These are phyloP conservation scores for Nomada hirtipes DNA, from an alignment of 2,888 invertebrate species.

Conservation along the genomic window DNA sequence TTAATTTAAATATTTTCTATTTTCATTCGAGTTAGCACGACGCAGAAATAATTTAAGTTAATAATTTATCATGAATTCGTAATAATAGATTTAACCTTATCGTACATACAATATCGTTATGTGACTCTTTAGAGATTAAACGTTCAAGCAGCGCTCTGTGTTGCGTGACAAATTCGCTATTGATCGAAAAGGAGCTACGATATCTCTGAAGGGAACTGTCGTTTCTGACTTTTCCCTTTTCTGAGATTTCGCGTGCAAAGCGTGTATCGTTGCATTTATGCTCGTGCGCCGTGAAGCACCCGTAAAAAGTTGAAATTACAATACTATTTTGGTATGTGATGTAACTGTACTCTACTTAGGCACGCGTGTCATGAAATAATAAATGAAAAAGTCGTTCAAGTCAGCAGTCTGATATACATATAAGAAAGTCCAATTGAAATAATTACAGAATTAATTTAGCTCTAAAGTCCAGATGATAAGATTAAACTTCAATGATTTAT, in stretches of 20 bases:
- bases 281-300: neutral
- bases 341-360: constrained; percentile 5
- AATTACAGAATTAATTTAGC: too few relatives aligned
- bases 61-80: too few relatives aligned
- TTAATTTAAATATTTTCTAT: too few relatives aligned
- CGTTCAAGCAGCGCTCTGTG: neutral
- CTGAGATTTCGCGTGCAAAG: neutral
- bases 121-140: neutral
- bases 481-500: too few relatives aligned
- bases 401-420: neutral
- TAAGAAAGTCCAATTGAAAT: neutral
- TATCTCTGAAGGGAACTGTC: constrained; percentile 2
- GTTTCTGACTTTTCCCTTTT: neutral
- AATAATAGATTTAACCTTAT: too few relatives aligned
- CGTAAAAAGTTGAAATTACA: neutral
- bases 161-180: neutral
- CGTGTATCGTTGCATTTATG: constrained; percentile 3
- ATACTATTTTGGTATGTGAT: neutral
- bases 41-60: too few relatives aligned
- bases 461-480: too few relatives aligned
- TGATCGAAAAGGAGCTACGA: neutral
- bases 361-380: neutral
- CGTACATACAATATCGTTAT: neutral
- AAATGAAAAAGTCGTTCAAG: neutral
- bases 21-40: too few relatives aligned